phyloP scores from a whole-genome alignment of 1,140 invertebrate species.

The Zelostemma sp. region DNA sequence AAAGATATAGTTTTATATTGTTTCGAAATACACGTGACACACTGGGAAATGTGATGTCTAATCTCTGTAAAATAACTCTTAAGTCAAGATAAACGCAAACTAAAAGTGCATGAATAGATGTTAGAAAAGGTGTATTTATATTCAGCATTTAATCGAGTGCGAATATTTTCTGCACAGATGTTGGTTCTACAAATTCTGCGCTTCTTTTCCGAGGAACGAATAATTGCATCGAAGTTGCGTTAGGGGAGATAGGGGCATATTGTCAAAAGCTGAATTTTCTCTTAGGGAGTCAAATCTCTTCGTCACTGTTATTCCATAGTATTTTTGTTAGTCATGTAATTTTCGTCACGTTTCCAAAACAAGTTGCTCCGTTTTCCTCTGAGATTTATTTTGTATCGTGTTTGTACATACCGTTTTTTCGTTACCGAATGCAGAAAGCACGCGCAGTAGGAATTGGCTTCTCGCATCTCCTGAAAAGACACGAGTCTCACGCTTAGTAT shows the following conservation, averaged over 20 bases:
- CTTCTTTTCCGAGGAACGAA: not conserved
- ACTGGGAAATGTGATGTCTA: no score
- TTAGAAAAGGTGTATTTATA: constrained; percentile 4
- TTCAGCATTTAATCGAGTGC: not conserved
- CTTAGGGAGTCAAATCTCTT: not conserved
- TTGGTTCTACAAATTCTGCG: not conserved
- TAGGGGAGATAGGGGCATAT: not conserved
- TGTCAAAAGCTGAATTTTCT: not conserved
- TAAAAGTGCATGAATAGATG: not conserved
- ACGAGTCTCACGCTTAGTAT: constrained; percentile 30
- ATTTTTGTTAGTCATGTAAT: no score
- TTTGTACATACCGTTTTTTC: not conserved
- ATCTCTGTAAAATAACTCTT: no score
- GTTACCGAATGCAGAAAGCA: constrained; percentile 21
- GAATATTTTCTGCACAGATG: no score
- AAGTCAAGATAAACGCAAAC: not conserved
- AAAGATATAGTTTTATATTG: no score
- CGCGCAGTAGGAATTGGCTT: constrained; percentile 42
- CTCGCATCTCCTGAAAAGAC: constrained; percentile 16
- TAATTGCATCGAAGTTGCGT: not conserved
- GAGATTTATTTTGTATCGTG: not conserved
- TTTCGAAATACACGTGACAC: no score
- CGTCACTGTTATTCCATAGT: no score
- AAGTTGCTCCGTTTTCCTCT: not conserved
- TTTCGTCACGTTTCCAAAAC: not conserved